Percentiles rank a stretch among this genome's conserved stretches.
These are phyloP conservation scores for Conus betulinus DNA, from an alignment of 1,140 invertebrate genomes.

Conservation along the genomic window DNA sequence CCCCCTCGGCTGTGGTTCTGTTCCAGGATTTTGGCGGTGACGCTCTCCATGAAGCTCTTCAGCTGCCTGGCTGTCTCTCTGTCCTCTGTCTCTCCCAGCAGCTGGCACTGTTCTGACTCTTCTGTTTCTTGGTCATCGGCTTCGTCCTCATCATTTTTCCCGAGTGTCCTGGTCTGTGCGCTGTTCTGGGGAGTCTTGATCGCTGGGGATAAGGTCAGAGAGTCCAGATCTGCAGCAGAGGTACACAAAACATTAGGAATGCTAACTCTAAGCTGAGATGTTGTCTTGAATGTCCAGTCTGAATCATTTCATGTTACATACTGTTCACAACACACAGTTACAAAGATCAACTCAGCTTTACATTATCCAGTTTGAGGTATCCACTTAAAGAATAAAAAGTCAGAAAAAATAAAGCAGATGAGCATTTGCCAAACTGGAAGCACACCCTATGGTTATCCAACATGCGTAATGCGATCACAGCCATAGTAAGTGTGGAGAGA, in stretches of 20 bases:
- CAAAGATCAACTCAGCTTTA: no score
- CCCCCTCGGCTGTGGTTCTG: conserved; percentile 21
- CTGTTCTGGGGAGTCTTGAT: not conserved
- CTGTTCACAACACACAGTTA: no score
- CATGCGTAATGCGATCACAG: no score
- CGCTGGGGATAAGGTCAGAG: not conserved
- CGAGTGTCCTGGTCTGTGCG: not conserved
- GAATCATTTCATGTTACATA: no score
- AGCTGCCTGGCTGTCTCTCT: conserved; percentile 38
- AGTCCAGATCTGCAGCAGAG: not conserved
- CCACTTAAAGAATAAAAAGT: no score
- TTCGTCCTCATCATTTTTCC: conserved; percentile 28
- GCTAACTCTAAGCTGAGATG: not conserved
- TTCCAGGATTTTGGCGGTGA: conserved; percentile 49
- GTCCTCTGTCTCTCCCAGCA: conserved; percentile 44
- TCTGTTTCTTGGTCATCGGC: conserved; percentile 34
- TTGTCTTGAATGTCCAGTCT: not conserved
- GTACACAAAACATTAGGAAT: not conserved
- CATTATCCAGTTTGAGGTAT: no score
- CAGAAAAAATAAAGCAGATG: no score
- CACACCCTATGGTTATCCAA: no score
- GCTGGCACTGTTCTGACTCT: conserved; percentile 39
- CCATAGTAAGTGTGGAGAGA: no score
- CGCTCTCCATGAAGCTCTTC: conserved; percentile 45
- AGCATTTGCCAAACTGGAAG: no score